phyloP scores from a whole-genome alignment of 92 coral and sea anemone genomes.

The Muricea muricata region DNA sequence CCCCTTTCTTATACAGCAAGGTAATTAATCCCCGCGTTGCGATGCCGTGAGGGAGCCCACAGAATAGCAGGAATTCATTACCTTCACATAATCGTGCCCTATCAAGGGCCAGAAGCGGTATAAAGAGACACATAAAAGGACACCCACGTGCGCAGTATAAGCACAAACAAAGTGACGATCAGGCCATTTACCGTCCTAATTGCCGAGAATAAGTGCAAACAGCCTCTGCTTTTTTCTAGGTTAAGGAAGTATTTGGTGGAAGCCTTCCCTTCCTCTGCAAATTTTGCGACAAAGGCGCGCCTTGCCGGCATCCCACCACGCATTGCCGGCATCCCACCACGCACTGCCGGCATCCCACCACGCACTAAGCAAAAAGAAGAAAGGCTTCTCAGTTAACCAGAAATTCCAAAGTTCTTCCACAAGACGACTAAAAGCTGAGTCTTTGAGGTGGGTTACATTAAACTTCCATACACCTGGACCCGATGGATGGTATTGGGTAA shows the following conservation, averaged over 20 bases:
- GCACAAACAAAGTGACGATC: not conserved
- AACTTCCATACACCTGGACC: constrained; percentile 10
- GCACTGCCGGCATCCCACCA: too few species aligned
- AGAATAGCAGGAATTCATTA: constrained; percentile 20
- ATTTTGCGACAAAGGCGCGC: not conserved
- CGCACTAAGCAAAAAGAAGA: not conserved
- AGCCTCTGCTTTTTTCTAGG: not conserved
- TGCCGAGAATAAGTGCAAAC: not conserved
- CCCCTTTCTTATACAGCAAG: constrained; percentile 58
- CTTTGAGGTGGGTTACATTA: not conserved
- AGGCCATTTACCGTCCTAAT: not conserved
- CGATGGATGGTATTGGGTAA: not conserved
- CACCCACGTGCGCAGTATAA: constrained; percentile 1
- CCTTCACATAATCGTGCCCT: constrained; percentile 49
- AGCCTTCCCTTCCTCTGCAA: not conserved
- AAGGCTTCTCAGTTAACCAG: not conserved
- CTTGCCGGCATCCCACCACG: constrained; percentile 19
- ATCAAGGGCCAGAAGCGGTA: constrained; percentile 58
- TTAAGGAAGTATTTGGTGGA: not conserved
- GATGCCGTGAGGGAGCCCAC: constrained; percentile 14
- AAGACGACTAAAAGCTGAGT: not conserved
- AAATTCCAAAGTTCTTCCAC: not conserved
- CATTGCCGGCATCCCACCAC: too few species aligned
- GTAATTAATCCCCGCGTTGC: constrained; percentile 54
- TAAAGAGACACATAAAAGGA: not conserved